Conservation (phyloP, 1,140 invertebrate genomes). For the Lepidurus packardi region DNA sequence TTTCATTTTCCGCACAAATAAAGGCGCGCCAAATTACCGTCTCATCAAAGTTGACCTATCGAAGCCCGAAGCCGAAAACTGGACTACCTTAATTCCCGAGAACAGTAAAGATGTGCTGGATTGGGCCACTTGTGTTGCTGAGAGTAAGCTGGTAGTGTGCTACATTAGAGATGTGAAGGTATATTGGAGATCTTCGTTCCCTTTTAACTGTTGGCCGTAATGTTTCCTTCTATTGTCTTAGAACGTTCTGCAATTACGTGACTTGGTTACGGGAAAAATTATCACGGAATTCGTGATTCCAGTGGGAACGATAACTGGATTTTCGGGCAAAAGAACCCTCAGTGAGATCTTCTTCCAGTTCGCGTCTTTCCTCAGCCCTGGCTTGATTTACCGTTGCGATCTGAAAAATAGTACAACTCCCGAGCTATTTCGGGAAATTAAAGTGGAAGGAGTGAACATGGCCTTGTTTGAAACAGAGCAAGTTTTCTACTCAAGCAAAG, state of each 20-base stretch:
- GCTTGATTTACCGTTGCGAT: conserved; percentile 81
- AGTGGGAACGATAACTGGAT: conserved; percentile 76
- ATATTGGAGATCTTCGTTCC: conserved; percentile 36
- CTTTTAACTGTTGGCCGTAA: neutral
- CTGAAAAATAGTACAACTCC: conserved; percentile 60
- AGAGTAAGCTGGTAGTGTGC: conserved; percentile 79
- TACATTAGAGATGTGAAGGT: conserved; percentile 96
- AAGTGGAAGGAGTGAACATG: conserved; percentile 76
- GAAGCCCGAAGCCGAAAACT: conserved; percentile 67
- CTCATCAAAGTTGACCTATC: conserved; percentile 83
- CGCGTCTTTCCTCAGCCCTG: conserved; percentile 86
- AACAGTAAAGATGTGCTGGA: conserved; percentile 81
- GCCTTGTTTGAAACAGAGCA: conserved; percentile 77
- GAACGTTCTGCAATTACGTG: conserved; percentile 77
- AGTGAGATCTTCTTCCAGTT: conserved; percentile 91
- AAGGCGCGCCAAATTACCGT: conserved; percentile 84
- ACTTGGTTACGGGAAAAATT: conserved; percentile 64
- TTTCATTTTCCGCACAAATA: conserved; percentile 87
- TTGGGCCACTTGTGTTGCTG: conserved; percentile 74
- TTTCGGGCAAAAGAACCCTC: conserved; percentile 77
- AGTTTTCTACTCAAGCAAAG: conserved; percentile 90
- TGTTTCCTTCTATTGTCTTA: conserved; percentile 46
- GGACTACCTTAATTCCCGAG: conserved; percentile 77
- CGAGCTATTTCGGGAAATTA: conserved; percentile 71
- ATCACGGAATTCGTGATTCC: conserved; percentile 69